phyloP scores from a whole-genome alignment of 1,140 invertebrate genomes.

The Glomeris maerens region DNA sequence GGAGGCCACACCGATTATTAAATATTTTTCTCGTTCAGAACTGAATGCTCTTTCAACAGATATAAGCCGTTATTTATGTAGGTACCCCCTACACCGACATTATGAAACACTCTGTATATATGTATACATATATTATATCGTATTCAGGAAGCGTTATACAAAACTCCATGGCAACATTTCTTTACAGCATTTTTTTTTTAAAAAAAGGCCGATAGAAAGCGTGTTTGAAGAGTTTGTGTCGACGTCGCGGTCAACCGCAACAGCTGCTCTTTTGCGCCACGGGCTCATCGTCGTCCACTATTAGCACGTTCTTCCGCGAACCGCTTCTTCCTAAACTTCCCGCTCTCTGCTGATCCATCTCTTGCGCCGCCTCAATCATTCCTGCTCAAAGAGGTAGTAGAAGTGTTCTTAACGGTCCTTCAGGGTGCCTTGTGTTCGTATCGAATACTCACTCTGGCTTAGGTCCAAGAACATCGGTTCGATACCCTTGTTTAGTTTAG shows the following conservation, averaged over 20 bases:
- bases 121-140: too few relatives aligned
- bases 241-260: slow-evolving; percentile 22
- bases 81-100: too few relatives aligned
- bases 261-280: slow-evolving; percentile 22
- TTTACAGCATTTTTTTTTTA: too few relatives aligned
- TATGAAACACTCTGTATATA: too few relatives aligned
- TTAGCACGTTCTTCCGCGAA: slow-evolving; percentile 26
- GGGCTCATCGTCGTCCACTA: slow-evolving; percentile 29
- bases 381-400: slow-evolving; percentile 17
- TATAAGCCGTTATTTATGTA: too few relatives aligned
- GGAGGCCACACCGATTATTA: background rate
- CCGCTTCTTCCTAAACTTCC: slow-evolving; percentile 17
- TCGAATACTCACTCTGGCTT: slow-evolving; percentile 40
- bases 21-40: background rate
- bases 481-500: slow-evolving; percentile 82
- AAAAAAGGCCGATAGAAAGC: background rate
- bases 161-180: too few relatives aligned
- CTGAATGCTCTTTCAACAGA: too few relatives aligned
- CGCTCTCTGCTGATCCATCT: slow-evolving; percentile 16
- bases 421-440: background rate
- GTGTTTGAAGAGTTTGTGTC: background rate
- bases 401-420: slow-evolving; percentile 4
- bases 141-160: too few relatives aligned
- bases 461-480: slow-evolving; percentile 85
- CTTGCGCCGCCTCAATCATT: slow-evolving; percentile 30